Base-by-base conservation (phyloP, 2,888 invertebrate genomes). In the Argyresthia goedartella region DNA sequence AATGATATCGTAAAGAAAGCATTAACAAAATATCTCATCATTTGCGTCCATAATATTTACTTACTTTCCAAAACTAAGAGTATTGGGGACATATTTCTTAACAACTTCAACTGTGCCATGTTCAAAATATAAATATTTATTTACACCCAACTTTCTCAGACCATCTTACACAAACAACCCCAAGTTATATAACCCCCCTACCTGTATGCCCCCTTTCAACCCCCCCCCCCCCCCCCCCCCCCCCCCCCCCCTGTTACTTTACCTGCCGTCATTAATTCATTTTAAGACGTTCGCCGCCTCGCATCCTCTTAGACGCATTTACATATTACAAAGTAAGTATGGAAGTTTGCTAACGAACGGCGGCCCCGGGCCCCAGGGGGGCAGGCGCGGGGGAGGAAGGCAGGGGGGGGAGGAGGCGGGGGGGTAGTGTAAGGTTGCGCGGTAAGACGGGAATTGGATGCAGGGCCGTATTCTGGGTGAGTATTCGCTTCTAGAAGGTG, bases 301-400 rank as follows among this genome's bases (percentile, higher is more conserved):
- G 65, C 69, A 68, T 69, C 78, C 80, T 77, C 74, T 73, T 71
- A 79, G 50, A 44, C 53, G 49, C 82, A 86, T 86, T 86, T 84
- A 84, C 85, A 86, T 86, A 85, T 85, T 85, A 85, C 85, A 85
- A 86, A 86, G 85, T 86, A 85, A 55, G 53, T 53, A 49, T 85
- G 81, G 85, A 85, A 86, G 84, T 86, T 85, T 69, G 67, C 76
- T 81, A 85, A 81, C 85, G 81, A 81, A 80, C 66, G 66, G 67
- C 63, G 76, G 52, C 15, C n/a, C 44, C 9, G 25, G 36, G 15
- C 47, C 43, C 47, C 33, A 33, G 63, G 67, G 64, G 64, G n/a
- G n/a, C n/a, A n/a, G n/a, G n/a, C n/a, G n/a, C n/a, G n/a, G n/a
- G n/a, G n/a, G n/a, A n/a, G n/a, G n/a, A n/a, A n/a, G n/a, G n/a